These are phyloP conservation scores for Salvelinus namaycush DNA, from an alignment of 2,113 vertebrate genomes.

Conservation along the genomic window DNA sequence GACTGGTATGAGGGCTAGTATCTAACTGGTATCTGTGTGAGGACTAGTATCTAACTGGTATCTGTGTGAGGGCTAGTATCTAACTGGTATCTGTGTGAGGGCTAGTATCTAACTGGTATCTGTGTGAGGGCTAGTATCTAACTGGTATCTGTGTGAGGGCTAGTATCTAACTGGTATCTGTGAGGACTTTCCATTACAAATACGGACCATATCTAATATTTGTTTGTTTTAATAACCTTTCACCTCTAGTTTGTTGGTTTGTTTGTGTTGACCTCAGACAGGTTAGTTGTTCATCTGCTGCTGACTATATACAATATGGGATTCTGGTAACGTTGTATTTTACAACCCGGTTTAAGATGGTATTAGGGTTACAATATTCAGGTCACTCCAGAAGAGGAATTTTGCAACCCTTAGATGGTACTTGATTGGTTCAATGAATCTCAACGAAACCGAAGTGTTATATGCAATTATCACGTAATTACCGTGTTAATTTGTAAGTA, in stretches of 20 bases:
- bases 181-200: slow-evolving; percentile 23
- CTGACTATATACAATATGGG: too few species aligned
- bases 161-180: not conserved
- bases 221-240: slow-evolving; percentile 37
- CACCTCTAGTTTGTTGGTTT: not conserved
- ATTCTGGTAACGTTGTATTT: too few species aligned
- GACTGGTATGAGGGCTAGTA: not conserved
- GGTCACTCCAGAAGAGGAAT: too few species aligned
- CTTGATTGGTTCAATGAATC: too few species aligned
- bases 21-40: not conserved
- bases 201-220: slow-evolving; percentile 49
- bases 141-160: not conserved
- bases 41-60: not conserved
- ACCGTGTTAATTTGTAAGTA: not conserved
- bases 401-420: too few species aligned
- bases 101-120: too few species aligned
- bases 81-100: too few species aligned
- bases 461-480: not conserved
- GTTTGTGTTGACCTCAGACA: slow-evolving; percentile 11
- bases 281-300: slow-evolving; percentile 8
- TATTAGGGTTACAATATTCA: too few species aligned
- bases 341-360: too few species aligned
- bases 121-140: too few species aligned
- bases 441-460: not conserved
- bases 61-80: too few species aligned